Evolutionary conservation across 2,113 vertebrate species (phyloP).

Genomic region (Picathartes gymnocephalus): DNA sequence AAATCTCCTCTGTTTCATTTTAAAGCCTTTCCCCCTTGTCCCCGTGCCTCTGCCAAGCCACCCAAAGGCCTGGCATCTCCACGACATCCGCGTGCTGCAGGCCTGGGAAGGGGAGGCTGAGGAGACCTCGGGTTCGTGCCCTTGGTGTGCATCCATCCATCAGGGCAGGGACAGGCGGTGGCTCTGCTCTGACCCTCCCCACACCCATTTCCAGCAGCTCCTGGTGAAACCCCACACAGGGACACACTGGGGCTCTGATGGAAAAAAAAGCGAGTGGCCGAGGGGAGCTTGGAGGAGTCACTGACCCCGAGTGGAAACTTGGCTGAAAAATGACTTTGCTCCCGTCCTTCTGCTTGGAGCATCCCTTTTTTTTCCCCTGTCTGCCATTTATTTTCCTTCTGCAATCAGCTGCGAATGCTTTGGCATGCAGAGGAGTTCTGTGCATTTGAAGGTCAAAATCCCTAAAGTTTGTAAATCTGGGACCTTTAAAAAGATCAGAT

Average conservation of each 20-base stretch:
- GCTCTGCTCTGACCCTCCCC: not conserved
- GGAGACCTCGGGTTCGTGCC: not conserved
- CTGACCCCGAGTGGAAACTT: not conserved
- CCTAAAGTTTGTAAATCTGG: conserved; percentile 18
- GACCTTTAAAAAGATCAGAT: conserved; percentile 26
- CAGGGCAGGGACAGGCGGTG: not conserved
- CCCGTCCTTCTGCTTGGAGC: not conserved
- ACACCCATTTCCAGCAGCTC: not conserved
- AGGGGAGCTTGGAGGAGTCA: not conserved
- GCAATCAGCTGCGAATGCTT: not conserved
- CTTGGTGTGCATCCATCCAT: conserved; percentile 12
- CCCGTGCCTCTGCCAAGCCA: not conserved
- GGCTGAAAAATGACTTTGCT: conserved; percentile 13
- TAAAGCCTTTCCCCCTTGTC: not conserved
- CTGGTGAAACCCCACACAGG: not conserved
- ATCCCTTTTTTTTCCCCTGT: not conserved
- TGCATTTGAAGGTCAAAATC: conserved; percentile 49
- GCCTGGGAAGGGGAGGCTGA: not conserved
- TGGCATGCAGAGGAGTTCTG: not conserved
- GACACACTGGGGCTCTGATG: not conserved
- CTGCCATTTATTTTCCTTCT: not conserved
- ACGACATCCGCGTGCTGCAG: accelerated
- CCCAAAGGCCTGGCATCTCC: not conserved
- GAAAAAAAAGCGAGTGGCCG: not conserved
- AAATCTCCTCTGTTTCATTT: not conserved